These are phyloP conservation scores for Phasia obesa DNA, from an alignment of 2,888 invertebrate genomes.

Conservation along the genomic window DNA sequence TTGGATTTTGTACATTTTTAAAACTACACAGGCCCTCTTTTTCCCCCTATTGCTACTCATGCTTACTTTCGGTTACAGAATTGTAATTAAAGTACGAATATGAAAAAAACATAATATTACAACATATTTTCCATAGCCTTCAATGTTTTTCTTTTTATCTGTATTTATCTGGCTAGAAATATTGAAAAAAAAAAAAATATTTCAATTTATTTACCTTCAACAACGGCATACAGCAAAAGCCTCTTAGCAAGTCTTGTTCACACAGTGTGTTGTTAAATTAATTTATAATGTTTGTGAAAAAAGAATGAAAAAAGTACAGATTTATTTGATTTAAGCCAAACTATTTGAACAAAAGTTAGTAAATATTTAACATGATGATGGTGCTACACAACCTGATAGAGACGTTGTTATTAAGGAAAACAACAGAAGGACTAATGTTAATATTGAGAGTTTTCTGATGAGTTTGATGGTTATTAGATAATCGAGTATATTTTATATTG, in stretches of 20 bases:
- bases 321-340: conserved; percentile 59
- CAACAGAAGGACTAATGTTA: too few species aligned
- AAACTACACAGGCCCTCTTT: neutral
- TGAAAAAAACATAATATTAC: neutral
- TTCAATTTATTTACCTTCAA: conserved; percentile 51
- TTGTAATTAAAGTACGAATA: conserved; percentile 39
- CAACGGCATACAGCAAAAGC: conserved; percentile 1
- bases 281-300: conserved; percentile 35
- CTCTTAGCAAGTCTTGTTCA: neutral
- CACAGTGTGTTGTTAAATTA: neutral
- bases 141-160: conserved; percentile 41
- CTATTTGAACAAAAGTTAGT: conserved; percentile 44
- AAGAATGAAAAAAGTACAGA: conserved; percentile 4
- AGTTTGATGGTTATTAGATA: too few species aligned
- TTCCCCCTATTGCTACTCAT: neutral
- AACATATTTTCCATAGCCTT: conserved; percentile 13
- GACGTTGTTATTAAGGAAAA: too few species aligned
- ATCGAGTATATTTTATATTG: too few species aligned
- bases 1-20: neutral
- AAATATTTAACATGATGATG: conserved; percentile 49
- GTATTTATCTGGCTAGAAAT: conserved; percentile 17
- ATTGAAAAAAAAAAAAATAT: conserved; percentile 16
- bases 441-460: too few species aligned
- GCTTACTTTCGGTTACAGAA: conserved; percentile 3
- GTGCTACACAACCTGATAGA: too few species aligned